Conservation (phyloP, 2,888 invertebrate genomes). For the Eubasilissa splendida region DNA sequence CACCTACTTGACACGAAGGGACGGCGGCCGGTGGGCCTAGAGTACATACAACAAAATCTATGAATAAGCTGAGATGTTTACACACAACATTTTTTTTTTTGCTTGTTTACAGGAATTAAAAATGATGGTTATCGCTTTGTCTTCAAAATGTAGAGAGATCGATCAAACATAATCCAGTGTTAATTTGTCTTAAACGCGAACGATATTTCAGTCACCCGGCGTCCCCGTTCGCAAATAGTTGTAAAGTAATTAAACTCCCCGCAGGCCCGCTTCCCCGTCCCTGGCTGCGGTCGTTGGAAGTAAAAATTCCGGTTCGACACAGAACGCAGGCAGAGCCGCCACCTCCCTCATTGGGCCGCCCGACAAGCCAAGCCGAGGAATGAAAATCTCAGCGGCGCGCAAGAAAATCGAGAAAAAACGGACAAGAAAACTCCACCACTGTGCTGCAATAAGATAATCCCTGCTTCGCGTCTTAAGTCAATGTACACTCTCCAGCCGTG, state of each 20-base stretch:
- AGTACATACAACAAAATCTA: no score
- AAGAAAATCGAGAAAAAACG: constrained; percentile 4
- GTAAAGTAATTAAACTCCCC: constrained; percentile 37
- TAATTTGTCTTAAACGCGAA: constrained; percentile 5
- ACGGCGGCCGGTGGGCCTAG: no score
- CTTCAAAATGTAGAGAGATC: no score
- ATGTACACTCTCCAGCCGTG: not conserved
- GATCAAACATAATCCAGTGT: not conserved
- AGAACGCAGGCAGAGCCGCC: not conserved
- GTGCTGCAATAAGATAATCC: constrained; percentile 27
- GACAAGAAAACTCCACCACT: not conserved
- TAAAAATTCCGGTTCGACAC: constrained; percentile 26
- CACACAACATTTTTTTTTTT: no score
- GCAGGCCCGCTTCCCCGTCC: not conserved
- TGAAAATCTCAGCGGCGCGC: constrained; percentile 18
- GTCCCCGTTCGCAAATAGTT: constrained; percentile 35
- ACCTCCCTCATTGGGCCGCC: constrained; percentile 6
- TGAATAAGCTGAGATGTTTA: no score
- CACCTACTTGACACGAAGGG: no score
- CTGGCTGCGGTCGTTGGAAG: constrained; percentile 4
- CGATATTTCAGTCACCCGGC: constrained; percentile 28
- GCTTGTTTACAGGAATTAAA: no score
- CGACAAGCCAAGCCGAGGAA: not conserved
- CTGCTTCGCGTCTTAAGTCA: constrained; percentile 30
- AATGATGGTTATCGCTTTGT: no score